Conservation (phyloP, 1,140 invertebrate genomes). For the Homarus americanus region DNA sequence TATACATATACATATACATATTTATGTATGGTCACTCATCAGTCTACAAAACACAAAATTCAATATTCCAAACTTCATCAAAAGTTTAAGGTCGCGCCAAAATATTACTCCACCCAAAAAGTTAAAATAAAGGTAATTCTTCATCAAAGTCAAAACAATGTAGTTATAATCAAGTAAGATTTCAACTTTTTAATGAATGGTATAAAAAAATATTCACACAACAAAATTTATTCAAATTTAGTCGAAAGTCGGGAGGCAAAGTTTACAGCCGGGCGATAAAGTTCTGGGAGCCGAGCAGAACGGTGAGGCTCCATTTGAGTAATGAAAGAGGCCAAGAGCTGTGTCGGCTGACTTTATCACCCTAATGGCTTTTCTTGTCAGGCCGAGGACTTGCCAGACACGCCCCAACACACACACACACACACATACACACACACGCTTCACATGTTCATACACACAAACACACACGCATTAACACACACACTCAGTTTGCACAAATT, state of each 20-base stretch:
- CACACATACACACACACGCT: no score
- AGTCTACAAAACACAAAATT: no score
- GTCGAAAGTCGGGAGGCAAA: neutral
- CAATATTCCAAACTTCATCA: no score
- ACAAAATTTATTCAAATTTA: neutral
- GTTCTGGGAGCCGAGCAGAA: neutral
- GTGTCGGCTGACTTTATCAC: neutral
- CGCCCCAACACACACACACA: neutral
- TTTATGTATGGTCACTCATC: no score
- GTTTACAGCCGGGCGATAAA: neutral
- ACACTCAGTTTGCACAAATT: no score
- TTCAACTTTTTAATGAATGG: neutral
- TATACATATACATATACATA: no score
- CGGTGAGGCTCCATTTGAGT: neutral
- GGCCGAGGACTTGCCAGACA: neutral
- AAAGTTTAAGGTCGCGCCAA: no score
- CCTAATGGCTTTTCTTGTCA: neutral
- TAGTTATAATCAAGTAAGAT: neutral
- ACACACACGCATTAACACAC: no score
- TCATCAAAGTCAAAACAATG: neutral
- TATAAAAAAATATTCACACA: neutral
- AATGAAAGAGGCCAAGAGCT: neutral
- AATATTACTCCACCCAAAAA: no score
- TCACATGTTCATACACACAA: no score
- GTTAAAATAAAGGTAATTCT: no score